These are phyloP conservation scores for Zaprionus taronus DNA, from an alignment of 1,140 invertebrate species.

Conservation along the genomic window DNA sequence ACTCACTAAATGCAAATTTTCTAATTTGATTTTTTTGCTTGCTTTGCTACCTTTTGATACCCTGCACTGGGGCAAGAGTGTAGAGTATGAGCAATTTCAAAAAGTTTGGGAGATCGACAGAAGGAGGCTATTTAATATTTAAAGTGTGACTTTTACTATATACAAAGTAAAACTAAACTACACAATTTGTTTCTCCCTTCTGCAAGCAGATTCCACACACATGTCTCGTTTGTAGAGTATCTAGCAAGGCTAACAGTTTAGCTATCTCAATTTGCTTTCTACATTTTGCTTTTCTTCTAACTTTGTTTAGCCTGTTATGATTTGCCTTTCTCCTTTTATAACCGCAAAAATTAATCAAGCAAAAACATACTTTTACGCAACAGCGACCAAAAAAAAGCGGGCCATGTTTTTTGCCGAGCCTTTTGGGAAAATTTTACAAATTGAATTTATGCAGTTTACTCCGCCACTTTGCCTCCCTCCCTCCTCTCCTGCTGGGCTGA, in stretches of 20 bases:
- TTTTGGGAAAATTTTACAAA: slow-evolving; percentile 51
- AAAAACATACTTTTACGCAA: slow-evolving; percentile 63
- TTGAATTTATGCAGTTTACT: slow-evolving; percentile 66
- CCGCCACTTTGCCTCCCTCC: slow-evolving; percentile 12
- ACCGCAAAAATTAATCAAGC: slow-evolving; percentile 78
- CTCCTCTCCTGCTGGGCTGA: neutral
- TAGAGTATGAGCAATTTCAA: neutral
- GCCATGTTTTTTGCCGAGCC: slow-evolving; percentile 27
- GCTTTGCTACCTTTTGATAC: slow-evolving; percentile 57
- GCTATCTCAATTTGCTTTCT: neutral
- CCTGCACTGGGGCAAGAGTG: slow-evolving; percentile 4
- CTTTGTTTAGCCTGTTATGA: slow-evolving; percentile 46
- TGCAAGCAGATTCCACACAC: neutral
- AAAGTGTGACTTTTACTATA: no score
- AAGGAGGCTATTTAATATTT: no score
- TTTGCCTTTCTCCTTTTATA: slow-evolving; percentile 43
- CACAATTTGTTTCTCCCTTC: no score
- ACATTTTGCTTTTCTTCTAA: slow-evolving; percentile 31
- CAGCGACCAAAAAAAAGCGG: slow-evolving; percentile 39
- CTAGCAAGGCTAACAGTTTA: neutral
- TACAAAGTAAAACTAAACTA: no score
- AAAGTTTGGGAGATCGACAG: no score
- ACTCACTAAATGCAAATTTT: slow-evolving; percentile 71
- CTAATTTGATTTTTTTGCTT: slow-evolving; percentile 70
- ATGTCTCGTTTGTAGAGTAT: neutral